Conservation (phyloP, 1,140 invertebrate species). For the Geopemphigus sp. region DNA sequence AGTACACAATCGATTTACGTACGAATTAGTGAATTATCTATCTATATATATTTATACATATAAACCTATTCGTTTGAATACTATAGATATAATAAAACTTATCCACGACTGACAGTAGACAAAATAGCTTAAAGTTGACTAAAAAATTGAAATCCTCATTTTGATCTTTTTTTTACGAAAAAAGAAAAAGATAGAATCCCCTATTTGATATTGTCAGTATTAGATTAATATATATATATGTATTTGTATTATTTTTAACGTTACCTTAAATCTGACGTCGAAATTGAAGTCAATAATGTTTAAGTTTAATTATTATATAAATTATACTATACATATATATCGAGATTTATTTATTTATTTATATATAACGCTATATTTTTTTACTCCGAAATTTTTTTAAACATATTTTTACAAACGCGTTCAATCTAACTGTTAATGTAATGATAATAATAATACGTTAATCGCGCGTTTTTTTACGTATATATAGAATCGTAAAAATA, state of each 20-base stretch:
- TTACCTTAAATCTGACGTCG: constrained; percentile 42
- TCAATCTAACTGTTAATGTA: not conserved
- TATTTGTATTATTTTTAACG: constrained; percentile 38
- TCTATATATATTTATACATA: too few species aligned
- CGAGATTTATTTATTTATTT: constrained; percentile 31
- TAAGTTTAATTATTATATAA: constrained; percentile 26
- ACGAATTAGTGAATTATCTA: not conserved
- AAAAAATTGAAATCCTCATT: constrained; percentile 33
- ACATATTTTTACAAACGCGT: not conserved
- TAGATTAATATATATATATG: not conserved
- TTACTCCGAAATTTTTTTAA: too few species aligned
- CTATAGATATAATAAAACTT: too few species aligned
- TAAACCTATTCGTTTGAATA: too few species aligned
- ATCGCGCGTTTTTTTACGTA: not conserved
- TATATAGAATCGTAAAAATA: constrained; percentile 10
- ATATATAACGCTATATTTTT: constrained; percentile 3
- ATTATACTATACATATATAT: constrained; percentile 11
- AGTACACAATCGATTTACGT: not conserved
- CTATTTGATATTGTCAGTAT: not conserved
- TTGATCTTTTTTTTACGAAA: not conserved
- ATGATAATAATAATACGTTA: too few species aligned
- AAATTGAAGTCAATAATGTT: constrained; percentile 43
- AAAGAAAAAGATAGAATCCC: not conserved
- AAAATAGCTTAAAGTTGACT: not conserved
- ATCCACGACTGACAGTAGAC: constrained; percentile 8